Evolutionary conservation across 2,888 invertebrate genomes (phyloP).

Genomic region (Melipona beecheii): DNA sequence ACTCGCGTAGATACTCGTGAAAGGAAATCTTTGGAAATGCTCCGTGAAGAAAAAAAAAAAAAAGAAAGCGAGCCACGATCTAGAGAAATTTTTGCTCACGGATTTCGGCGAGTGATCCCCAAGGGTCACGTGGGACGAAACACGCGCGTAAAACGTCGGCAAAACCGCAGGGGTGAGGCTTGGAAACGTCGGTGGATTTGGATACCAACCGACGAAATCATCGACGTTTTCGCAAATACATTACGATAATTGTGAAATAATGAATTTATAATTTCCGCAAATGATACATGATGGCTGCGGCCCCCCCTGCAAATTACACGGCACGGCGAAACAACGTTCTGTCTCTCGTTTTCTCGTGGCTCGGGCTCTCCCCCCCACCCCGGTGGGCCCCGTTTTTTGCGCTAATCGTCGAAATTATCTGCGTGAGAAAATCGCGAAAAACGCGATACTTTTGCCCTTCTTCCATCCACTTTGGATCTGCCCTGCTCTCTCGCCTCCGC

Average conservation of each 20-base stretch:
- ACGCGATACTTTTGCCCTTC: slow-evolving; percentile 60
- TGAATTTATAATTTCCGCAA: slow-evolving; percentile 83
- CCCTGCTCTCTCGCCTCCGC: slow-evolving; percentile 22
- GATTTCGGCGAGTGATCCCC: too few species aligned
- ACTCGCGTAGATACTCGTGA: background rate
- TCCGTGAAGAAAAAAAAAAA: too few species aligned
- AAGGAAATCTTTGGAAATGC: too few species aligned
- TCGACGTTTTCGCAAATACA: slow-evolving; percentile 80
- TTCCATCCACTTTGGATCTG: slow-evolving; percentile 34
- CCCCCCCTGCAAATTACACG: slow-evolving; percentile 79
- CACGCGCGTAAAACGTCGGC: background rate
- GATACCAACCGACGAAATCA: background rate
- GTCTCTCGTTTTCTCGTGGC: slow-evolving; percentile 69
- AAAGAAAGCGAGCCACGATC: too few species aligned
- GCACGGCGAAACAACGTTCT: slow-evolving; percentile 79
- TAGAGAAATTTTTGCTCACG: too few species aligned
- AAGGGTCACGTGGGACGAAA: too few species aligned
- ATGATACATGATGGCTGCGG: slow-evolving; percentile 82
- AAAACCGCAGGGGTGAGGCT: too few species aligned
- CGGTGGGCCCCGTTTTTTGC: slow-evolving; percentile 67
- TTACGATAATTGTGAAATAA: slow-evolving; percentile 83
- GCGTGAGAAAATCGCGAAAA: slow-evolving; percentile 79
- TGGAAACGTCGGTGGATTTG: background rate
- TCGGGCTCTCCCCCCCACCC: slow-evolving; percentile 29
- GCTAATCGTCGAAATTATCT: slow-evolving; percentile 77